Conservation (phyloP, 2,797 vertebrate genomes). For the Borostomias antarcticus region DNA sequence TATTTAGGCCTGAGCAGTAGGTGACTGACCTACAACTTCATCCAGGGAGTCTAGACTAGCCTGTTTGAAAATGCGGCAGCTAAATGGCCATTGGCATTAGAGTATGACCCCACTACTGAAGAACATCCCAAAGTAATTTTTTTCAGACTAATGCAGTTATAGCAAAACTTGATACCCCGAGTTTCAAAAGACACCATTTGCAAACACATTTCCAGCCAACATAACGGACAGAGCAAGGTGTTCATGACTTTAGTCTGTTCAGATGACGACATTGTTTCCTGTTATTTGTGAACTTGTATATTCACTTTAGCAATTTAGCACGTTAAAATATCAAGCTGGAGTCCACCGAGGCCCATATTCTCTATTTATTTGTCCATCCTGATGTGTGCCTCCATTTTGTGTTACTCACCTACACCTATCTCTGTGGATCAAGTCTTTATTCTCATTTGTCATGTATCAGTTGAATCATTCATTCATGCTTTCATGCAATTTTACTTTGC, state of each 20-base stretch:
- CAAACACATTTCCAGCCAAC: no score
- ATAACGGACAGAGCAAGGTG: no score
- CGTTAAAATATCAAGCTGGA: not conserved
- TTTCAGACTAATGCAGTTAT: not conserved
- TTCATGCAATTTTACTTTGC: conserved; percentile 85
- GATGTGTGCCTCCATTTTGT: not conserved
- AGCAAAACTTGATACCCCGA: no score
- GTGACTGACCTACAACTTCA: not conserved
- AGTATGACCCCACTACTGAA: not conserved
- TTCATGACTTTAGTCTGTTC: not conserved
- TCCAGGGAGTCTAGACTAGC: not conserved
- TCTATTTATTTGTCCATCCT: not conserved
- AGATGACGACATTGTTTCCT: no score
- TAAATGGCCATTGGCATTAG: not conserved
- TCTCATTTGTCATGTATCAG: conserved; percentile 56
- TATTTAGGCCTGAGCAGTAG: not conserved
- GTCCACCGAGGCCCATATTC: not conserved
- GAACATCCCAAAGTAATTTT: not conserved
- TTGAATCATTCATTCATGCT: conserved; percentile 78
- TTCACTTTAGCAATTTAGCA: not conserved
- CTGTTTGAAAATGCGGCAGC: not conserved
- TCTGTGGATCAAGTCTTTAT: conserved; percentile 52
- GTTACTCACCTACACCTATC: conserved; percentile 16
- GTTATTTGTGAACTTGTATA: not conserved
- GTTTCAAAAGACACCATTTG: no score